Evolutionary conservation across 2,888 invertebrate genomes (phyloP), one percentile per base, ranked within the genome.

Genomic region (Vanessa cardui): DNA sequence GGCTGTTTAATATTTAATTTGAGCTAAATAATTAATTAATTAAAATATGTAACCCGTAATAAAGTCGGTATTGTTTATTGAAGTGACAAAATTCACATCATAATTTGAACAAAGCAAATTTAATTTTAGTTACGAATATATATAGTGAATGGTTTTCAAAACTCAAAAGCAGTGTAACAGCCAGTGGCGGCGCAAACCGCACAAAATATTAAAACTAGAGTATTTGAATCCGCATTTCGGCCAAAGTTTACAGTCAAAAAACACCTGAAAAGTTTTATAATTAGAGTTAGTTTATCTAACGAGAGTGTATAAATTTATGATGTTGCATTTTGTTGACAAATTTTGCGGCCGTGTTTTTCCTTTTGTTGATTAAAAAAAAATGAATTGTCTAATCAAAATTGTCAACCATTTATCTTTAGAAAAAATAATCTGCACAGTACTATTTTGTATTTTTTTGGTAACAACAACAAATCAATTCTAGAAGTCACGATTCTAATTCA

Each of bases 201-300:
- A 52, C 26, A 16, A 26, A 52, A 52, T 16, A 52, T 52, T 15
- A 52, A 52, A 52, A 52, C 16, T 52, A 31, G 16, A 31, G 52
- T 26, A 52, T 52, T 49, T 3, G 49, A 5, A 26, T 6, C 20
- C 21, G 20, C 44, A 52, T 59, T 50, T 50, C 26, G 52, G 44
- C 26, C 39, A 59, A 64, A 59, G 49, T 50, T 64, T 52, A 64
- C 50, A 44, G 46, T 12, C 26, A 21, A 49, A 49, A 49, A 59
- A n/a, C 26, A 64, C 64, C 58, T 58, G 59, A 44, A 20, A 54
- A 61, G 50, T 56, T 54, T 66, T 46, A 39, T 47, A 60, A 66
- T 52, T 60, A 61, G 49, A 31, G 31, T 60, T 54, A 39, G 33
- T 33, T 56, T 9, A 39, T 56, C 21, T 50, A 50, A 54, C 31